Evolutionary conservation across 2,113 vertebrate genomes (phyloP), one percentile per base, ranked within the genome.

Genomic region (Pelodiscus sinensis): DNA sequence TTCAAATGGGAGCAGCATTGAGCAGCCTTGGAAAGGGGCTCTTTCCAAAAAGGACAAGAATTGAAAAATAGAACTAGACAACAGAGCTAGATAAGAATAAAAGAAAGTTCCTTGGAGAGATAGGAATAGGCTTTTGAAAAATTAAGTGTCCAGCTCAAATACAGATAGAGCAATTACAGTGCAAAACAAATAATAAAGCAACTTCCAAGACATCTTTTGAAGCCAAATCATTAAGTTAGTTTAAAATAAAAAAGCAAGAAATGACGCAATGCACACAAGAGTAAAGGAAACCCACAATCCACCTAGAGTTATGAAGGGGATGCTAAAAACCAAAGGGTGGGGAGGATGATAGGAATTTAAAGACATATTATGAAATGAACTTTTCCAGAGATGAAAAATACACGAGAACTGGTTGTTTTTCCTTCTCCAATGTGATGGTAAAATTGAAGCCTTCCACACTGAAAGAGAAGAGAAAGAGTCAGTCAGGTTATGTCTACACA

Each of bases 301-400:
- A 82, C 24, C 78, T n/a, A 79, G 35, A 29, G 52, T 27, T 79
- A 62, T n/a, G 78, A 83, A 35, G 35, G 14, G 93, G 38, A 89
- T 82, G 62, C 11, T 84, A 81, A 87, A 92, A 62, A 9, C 9
- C 3, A 9, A 2, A 92, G 58, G 68, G 52, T 85, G 88, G 84
- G 65, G 44, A 6, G 5, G 57, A 81, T 52, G 44, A 60, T 75
- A 27, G 71, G 57, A 94, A 91, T 85, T 54, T 54, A 77, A 44
- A 95, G 4, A 89, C 83, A 89, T 29, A 56, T 55, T 12, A 93
- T 71, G 57, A 81, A 94, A 93, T 27, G n/a, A 90, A 90, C 18
- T 1, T 2, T 84, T 57, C 82, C 89, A 93, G n/a, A 92, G 94
- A 55, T 62, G 78, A 88, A 91, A 82, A 85, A 92, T 71, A 85